These are phyloP conservation scores for Romanogobio albipinnatus DNA, from an alignment of 2,113 vertebrate genomes.

Conservation along the genomic window DNA sequence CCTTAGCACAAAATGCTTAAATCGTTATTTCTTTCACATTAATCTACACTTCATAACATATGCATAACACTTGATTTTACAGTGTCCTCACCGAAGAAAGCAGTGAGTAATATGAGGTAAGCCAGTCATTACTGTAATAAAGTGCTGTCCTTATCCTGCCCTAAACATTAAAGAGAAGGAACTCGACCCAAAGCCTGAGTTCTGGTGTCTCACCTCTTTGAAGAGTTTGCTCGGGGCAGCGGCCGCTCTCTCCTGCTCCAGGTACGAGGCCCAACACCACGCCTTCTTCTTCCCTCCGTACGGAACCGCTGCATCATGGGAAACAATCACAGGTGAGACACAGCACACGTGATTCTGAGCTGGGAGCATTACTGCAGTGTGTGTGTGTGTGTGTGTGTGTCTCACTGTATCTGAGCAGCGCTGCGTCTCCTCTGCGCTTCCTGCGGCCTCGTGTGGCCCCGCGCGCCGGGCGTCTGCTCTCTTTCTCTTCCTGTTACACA, in stretches of 20 bases:
- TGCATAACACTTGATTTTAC: too few species aligned
- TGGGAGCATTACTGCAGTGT: not conserved
- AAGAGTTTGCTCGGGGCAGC: conserved; percentile 66
- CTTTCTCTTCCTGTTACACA: conserved; percentile 78
- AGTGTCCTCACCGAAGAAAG: too few species aligned
- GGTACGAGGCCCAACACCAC: conserved; percentile 68
- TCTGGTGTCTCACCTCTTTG: conserved; percentile 64
- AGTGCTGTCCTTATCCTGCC: too few species aligned
- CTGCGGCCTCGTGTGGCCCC: conserved; percentile 79
- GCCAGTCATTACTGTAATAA: too few species aligned
- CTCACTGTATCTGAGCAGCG: conserved; percentile 83
- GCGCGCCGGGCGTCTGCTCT: conserved; percentile 78
- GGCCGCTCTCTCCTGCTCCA: conserved; percentile 64
- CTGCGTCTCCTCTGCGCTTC: conserved; percentile 81
- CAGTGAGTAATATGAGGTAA: too few species aligned
- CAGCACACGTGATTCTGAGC: not conserved
- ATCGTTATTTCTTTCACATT: too few species aligned
- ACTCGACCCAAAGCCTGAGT: too few species aligned
- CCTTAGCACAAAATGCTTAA: too few species aligned
- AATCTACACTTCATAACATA: too few species aligned
- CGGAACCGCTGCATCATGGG: conserved; percentile 54
- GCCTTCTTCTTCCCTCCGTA: conserved; percentile 65
- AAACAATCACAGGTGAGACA: not conserved
- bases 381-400: conserved; percentile 14
- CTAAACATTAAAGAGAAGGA: too few species aligned